Base-by-base conservation (phyloP, 1,140 invertebrate species). In the Danaus melanippus region DNA sequence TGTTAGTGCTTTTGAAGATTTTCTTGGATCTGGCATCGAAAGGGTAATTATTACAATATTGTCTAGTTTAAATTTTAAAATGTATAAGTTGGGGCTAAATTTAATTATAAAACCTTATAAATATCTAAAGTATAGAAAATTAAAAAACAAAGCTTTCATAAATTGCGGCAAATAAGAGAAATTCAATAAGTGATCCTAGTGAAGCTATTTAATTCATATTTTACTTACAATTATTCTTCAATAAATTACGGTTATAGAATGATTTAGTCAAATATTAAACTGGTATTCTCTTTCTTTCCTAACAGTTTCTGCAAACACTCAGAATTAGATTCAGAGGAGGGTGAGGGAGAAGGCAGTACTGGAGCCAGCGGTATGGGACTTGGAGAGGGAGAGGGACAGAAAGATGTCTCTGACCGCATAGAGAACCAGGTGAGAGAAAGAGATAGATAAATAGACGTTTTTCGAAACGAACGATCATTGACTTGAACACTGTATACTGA, bases 391-490 rank as follows among this genome's bases (percentile, higher is more conserved):
- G 93, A 98, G 67, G 97, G 97, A 9, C 90, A 94, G 58, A 97
- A 96, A 72, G 97, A 99, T 88, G 96, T 99, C 6, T 98, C 97
- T 1, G 97, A 99, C 52, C 89, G 91, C 75, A 96, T 98, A 41
- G 96, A 98, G 81, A 94, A 89, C 66, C 86, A 88, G 74, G 87
- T 87, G 62, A 41, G 21, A 17, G 12, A 12, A 32, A 32, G 21
- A 43, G 9, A 46, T 11, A 12, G 8, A 43, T 51, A 9, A 11
- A 43, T 42, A 39, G 42, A 45, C 9, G 12, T 42, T 12, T 15
- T 12, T 41, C 39, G 39, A 42, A 44, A 42, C 40, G 7, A 44
- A 42, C 40, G 7, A 44, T 21, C 12, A 21, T 48, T 41, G 21
- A 39, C 12, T 49, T 48, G 0, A 32, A 8, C 21, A 4, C 21